Evolutionary conservation across 2,888 invertebrate species (phyloP).

Genomic region (Drosophila longiperda): DNA sequence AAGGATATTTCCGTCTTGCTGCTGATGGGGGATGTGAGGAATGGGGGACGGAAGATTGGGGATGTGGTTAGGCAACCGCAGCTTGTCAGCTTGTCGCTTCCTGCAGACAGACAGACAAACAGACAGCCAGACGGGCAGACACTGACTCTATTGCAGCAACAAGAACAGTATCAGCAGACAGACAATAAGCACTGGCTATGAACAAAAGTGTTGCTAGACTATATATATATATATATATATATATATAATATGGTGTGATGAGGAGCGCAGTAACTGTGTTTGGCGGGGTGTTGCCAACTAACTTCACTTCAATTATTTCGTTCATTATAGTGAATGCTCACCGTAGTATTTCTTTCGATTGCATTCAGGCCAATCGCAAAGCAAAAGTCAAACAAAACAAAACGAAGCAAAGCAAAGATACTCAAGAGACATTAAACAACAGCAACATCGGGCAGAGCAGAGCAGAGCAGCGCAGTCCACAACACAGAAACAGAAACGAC

Average conservation of each 20-base stretch:
- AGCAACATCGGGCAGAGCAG: conserved; percentile 5
- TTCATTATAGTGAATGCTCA: conserved; percentile 44
- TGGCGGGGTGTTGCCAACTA: neutral
- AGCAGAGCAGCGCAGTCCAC: conserved; percentile 16
- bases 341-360: conserved; percentile 32
- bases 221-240: neutral
- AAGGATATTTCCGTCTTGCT: conserved; percentile 44
- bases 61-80: conserved; percentile 41
- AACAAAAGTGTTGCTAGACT: neutral
- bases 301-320: conserved; percentile 41
- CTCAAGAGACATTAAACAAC: conserved; percentile 52
- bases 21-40: neutral
- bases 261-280: neutral
- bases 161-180: conserved; percentile 2
- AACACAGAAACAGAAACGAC: conserved; percentile 46
- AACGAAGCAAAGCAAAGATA: conserved; percentile 47
- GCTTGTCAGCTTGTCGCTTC: conserved; percentile 25
- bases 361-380: conserved; percentile 82
- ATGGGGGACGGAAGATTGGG: neutral
- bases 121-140: conserved; percentile 1
- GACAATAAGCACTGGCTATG: conserved; percentile 10
- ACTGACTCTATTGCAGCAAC: neutral
- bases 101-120: conserved; percentile 15
- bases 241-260: neutral
- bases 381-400: conserved; percentile 50